phyloP scores from a whole-genome alignment of 2,797 vertebrate species.

The Limosa lapponica region DNA sequence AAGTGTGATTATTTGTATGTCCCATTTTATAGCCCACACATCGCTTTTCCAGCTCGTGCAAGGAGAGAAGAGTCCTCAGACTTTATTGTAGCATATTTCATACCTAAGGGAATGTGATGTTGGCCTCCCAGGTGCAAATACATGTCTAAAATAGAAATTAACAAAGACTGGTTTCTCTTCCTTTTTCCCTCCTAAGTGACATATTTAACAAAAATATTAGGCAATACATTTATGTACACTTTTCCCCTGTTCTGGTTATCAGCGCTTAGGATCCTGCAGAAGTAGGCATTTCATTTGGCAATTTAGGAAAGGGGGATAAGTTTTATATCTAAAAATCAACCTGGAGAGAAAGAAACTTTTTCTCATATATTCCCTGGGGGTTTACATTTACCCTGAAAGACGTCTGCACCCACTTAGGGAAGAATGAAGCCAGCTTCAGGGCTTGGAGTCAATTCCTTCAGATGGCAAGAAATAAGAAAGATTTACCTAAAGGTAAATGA shows the following conservation, averaged over 20 bases:
- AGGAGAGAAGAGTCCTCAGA: neutral
- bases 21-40: neutral
- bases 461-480: slow-evolving; percentile 22
- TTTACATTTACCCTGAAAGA: neutral
- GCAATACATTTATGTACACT: neutral
- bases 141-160: neutral
- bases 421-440: neutral
- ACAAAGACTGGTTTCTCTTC: neutral
- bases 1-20: slow-evolving; percentile 31
- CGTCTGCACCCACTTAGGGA: neutral
- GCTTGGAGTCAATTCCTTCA: neutral
- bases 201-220: neutral
- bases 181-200: neutral
- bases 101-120: neutral
- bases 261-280: neutral
- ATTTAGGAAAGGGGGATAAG: neutral
- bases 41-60: neutral
- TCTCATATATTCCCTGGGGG: neutral
- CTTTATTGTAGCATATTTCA: neutral
- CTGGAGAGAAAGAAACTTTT: neutral
- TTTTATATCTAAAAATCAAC: neutral
- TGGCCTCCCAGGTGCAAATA: neutral
- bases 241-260: neutral
- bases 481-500: neutral
- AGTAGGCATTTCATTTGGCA: neutral